These are phyloP conservation scores for Drosophila erecta DNA, from an alignment of 1,140 invertebrate genomes.

Conservation along the genomic window DNA sequence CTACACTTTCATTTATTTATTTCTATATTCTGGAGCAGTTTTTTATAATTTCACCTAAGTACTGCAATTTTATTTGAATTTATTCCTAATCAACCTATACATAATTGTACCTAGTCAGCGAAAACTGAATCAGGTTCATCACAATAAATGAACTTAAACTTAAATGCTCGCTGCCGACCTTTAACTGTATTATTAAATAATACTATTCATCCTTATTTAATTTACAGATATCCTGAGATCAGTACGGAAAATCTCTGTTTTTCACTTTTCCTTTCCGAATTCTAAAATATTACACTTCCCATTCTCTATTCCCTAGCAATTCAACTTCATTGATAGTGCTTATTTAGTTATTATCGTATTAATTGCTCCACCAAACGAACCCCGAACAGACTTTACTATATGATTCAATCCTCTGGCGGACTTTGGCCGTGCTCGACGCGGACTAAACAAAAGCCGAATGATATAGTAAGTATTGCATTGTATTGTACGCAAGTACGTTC, in stretches of 20 bases:
- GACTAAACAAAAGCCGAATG: conserved; percentile 55
- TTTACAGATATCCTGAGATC: too few species aligned
- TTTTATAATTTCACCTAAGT: too few species aligned
- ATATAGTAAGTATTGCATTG: conserved; percentile 11
- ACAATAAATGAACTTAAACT: too few species aligned
- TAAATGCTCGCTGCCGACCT: not conserved
- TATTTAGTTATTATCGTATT: conserved; percentile 71
- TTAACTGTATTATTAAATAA: not conserved
- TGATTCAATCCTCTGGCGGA: conserved; percentile 50
- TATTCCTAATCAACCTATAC: too few species aligned
- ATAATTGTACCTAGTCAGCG: too few species aligned
- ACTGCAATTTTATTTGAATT: too few species aligned
- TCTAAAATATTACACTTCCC: conserved; percentile 4
- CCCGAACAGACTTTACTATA: conserved; percentile 20
- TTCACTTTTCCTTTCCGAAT: not conserved
- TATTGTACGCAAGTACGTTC: not conserved
- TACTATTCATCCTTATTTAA: too few species aligned
- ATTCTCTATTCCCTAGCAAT: not conserved
- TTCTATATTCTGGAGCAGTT: too few species aligned
- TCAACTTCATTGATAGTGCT: conserved; percentile 29
- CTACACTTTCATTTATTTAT: too few species aligned
- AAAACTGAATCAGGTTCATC: too few species aligned
- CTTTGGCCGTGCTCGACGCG: conserved; percentile 52
- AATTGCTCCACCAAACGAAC: conserved; percentile 39
- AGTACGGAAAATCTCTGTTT: not conserved